These are phyloP conservation scores for Latheticus oryzae DNA, from an alignment of 2,888 invertebrate genomes.

Conservation along the genomic window DNA sequence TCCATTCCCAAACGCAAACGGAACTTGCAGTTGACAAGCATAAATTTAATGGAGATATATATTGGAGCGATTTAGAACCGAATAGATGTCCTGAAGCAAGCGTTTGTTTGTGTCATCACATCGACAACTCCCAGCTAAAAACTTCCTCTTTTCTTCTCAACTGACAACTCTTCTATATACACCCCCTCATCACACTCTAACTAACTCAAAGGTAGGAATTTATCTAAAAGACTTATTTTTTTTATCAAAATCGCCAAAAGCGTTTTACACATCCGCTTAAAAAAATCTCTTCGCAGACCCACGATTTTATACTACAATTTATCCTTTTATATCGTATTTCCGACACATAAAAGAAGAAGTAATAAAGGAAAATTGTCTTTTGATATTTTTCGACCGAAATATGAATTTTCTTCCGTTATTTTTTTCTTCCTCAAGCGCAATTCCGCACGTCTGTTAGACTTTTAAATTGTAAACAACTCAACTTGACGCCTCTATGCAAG, in stretches of 20 bases:
- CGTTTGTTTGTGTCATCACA: conserved; percentile 56
- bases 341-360: conserved; percentile 50
- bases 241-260: conserved; percentile 18
- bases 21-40: conserved; percentile 54
- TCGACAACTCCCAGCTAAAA: conserved; percentile 43
- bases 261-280: conserved; percentile 25
- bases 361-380: conserved; percentile 54
- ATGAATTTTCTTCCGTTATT: conserved; percentile 52
- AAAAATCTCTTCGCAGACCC: conserved; percentile 14
- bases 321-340: conserved; percentile 46
- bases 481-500: not conserved
- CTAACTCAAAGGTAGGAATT: conserved; percentile 38
- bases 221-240: conserved; percentile 5
- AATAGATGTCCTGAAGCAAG: conserved; percentile 55
- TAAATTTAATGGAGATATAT: conserved; percentile 53
- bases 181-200: conserved; percentile 38
- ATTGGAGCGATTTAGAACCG: conserved; percentile 45
- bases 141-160: conserved; percentile 21
- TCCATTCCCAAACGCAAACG: conserved; percentile 49
- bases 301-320: conserved; percentile 44
- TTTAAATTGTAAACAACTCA: conserved; percentile 16
- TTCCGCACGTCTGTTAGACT: conserved; percentile 25
- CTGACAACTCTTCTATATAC: conserved; percentile 28
- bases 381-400: conserved; percentile 52
- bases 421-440: conserved; percentile 43